Evolutionary conservation across 2,888 invertebrate genomes (phyloP).

Genomic region (Polylopha cassiicola): DNA sequence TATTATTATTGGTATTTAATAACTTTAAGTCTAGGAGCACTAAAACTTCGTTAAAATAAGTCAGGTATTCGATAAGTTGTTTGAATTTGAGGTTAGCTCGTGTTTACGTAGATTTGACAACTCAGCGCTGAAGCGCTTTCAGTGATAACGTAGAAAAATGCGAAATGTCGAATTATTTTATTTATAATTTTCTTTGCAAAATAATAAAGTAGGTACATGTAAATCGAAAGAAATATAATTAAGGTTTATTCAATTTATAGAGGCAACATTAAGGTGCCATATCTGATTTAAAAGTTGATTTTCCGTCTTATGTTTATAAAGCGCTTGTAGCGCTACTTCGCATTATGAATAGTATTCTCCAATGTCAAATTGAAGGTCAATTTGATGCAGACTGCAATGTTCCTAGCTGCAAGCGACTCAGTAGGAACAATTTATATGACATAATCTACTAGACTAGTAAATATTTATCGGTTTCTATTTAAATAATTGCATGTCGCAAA

Average conservation of each 20-base stretch:
- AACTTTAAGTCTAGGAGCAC: too few relatives aligned
- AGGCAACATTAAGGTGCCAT: too few relatives aligned
- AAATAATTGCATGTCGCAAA: too few relatives aligned
- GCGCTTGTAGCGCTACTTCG: slow-evolving; percentile 42
- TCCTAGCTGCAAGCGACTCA: not conserved
- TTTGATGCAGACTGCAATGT: slow-evolving; percentile 18
- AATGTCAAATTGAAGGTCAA: slow-evolving; percentile 73
- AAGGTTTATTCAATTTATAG: too few relatives aligned
- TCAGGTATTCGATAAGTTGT: slow-evolving; percentile 20
- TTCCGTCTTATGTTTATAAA: slow-evolving; percentile 3
- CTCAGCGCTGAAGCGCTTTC: slow-evolving; percentile 46
- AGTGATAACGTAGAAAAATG: too few relatives aligned
- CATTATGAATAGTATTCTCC: slow-evolving; percentile 36
- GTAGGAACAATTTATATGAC: slow-evolving; percentile 4
- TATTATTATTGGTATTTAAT: slow-evolving; percentile 8
- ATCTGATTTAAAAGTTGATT: not conserved
- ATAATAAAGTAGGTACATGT: too few relatives aligned
- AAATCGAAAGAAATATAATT: too few relatives aligned
- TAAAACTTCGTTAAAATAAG: slow-evolving; percentile 3
- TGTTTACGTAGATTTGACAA: slow-evolving; percentile 48
- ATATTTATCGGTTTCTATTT: too few relatives aligned
- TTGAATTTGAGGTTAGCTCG: slow-evolving; percentile 45
- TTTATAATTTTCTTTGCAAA: too few relatives aligned
- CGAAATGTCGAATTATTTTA: too few relatives aligned
- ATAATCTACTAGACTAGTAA: too few relatives aligned